Conservation (phyloP, 2,888 invertebrate species). For the Prosapia bicincta region DNA sequence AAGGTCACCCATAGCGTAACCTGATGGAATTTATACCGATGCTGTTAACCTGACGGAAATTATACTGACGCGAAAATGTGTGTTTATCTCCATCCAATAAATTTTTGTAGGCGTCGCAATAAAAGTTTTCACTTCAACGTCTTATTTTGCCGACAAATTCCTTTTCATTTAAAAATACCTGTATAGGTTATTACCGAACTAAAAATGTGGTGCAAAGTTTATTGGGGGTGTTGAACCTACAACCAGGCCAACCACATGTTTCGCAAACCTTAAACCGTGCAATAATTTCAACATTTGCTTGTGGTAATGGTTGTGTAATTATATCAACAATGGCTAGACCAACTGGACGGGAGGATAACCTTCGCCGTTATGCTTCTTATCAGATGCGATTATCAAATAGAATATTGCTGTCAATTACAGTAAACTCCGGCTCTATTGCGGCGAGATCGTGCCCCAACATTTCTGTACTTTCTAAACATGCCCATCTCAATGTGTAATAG, state of each 20-base stretch:
- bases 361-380: not conserved
- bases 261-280: not conserved
- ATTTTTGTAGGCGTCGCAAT: too few species aligned
- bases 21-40: too few species aligned
- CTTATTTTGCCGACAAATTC: too few species aligned
- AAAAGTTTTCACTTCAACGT: too few species aligned
- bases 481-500: not conserved
- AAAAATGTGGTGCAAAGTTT: too few species aligned
- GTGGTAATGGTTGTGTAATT: not conserved
- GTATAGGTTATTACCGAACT: too few species aligned
- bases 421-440: not conserved
- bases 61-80: too few species aligned
- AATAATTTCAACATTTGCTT: not conserved
- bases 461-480: not conserved
- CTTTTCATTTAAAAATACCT: too few species aligned
- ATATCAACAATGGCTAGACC: not conserved
- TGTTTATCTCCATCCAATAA: too few species aligned
- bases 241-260: not conserved
- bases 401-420: not conserved
- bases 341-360: not conserved
- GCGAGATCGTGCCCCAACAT: not conserved
- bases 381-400: not conserved
- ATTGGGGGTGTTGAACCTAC: too few species aligned
- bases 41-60: too few species aligned
- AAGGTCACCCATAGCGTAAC: too few species aligned